Evolutionary conservation across 2,797 vertebrate genomes (phyloP), one percentile per base, ranked within the genome.

Genomic region (Podarcis lilfordi): DNA sequence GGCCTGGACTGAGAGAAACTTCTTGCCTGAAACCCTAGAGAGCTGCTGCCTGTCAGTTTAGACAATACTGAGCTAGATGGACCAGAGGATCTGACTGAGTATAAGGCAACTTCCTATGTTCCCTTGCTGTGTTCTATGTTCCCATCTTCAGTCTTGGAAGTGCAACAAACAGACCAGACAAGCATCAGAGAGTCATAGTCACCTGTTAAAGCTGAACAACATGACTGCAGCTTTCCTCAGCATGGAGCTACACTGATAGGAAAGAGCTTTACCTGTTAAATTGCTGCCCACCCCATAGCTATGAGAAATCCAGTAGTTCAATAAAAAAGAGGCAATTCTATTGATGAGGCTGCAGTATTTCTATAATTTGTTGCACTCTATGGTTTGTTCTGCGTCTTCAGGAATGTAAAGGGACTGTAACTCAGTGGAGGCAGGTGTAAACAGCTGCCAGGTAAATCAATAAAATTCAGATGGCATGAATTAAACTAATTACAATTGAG

Each of bases 401-500:
- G 89, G 92, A 94, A 92, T 87, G 90, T 92, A 94, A 59, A 72
- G 89, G 89, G 76, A 92, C 91, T 75, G 74, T 94, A 93, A 94
- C 91, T 95, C 95, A 96, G 89, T 91, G 89, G 86, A 66, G 19
- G 86, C 92, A 90, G 92, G 91, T 89, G 90, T 92, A 91, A 93
- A 92, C 85, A 94, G 92, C 82, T 93, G 83, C 68, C 91, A 91
- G 91, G 92, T 92, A 92, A 94, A 93, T 95, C 93, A 94, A 94
- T 79, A 86, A 82, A 95, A 95, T 95, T 96, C 91, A 94, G 93
- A 91, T 91, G 89, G 88, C 91, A 91, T 88, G 29, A 92, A 93
- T 94, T 95, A 95, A 95, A 94, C 93, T 93, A 96, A 95, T 94
- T 95, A 96, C 93, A 93, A 94, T 88, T 86, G 86, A 92, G 77